Conservation (phyloP, 2,888 invertebrate species). For the Papilio protenor region DNA sequence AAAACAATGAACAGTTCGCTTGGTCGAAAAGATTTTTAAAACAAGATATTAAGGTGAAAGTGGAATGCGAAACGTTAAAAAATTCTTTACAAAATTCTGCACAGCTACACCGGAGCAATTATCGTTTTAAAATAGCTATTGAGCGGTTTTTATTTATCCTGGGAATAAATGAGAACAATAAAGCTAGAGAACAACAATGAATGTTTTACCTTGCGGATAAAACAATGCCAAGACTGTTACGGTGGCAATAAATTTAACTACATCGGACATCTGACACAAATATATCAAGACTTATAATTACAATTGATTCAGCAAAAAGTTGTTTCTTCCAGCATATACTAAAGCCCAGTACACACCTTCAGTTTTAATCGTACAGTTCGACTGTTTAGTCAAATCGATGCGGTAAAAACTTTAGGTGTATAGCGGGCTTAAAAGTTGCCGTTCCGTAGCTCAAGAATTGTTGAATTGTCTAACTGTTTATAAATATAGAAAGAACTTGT, state of each 20-base stretch:
- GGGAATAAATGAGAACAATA: constrained; percentile 39
- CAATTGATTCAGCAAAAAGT: constrained; percentile 20
- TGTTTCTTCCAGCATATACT: not conserved
- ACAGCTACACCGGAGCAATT: not conserved
- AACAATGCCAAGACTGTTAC: constrained; percentile 33
- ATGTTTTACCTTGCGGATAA: constrained; percentile 31
- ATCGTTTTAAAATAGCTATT: constrained; percentile 19
- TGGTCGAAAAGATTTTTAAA: not conserved
- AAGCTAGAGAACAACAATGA: constrained; percentile 26
- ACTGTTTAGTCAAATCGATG: too few relatives aligned
- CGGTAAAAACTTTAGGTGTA: too few relatives aligned
- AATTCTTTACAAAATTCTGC: constrained; percentile 27
- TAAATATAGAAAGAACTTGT: not conserved
- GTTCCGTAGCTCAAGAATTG: too few relatives aligned
- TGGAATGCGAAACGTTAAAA: constrained; percentile 30
- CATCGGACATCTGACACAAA: constrained; percentile 8
- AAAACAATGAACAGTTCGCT: not conserved
- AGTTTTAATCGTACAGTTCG: not conserved
- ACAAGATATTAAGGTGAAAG: constrained; percentile 35
- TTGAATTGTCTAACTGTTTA: not conserved
- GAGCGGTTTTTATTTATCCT: constrained; percentile 22
- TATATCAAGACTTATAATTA: constrained; percentile 7
- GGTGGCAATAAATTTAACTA: constrained; percentile 1
- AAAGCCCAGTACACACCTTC: not conserved
- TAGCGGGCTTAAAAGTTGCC: too few relatives aligned